Evolutionary conservation across 2,113 vertebrate species (phyloP), one percentile per base, ranked within the genome.

Genomic region (Neotoma lepida): DNA sequence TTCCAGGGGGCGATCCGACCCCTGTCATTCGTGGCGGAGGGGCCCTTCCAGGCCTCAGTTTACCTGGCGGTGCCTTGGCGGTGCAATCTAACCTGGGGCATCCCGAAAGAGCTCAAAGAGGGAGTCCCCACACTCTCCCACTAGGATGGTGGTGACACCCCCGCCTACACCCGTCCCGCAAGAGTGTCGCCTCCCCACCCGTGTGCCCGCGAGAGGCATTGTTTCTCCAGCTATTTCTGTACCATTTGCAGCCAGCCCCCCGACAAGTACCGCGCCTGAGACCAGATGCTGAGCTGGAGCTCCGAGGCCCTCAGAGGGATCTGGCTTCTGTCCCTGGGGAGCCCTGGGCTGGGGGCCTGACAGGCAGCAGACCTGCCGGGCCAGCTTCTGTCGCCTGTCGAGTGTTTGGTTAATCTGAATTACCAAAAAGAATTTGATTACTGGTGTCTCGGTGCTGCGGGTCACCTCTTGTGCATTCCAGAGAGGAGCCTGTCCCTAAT

Each of bases 381-480:
- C 77, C 3, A 49, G 51, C 33, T n/a, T 26, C 41, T 44, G 87
- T 94, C 80, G 24, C 95, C 90, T 44, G 92, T 93, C 76, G 73
- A 97, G 96, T 96, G 94, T 94, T 96, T 93, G 84, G 61, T 44
- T 95, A 93, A 89, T 92, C 81, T 96, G 94, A 94, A 94, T 95
- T 76, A 95, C 77, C 88, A 24, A 24, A 41, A 97, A 93, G 96
- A 97, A 96, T 96, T 90, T 68, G 93, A 49, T 96, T 88, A 82
- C 95, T 66, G 78, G 73, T 95, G 88, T 95, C 84, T 68, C 28
- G 4, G 70, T 68, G 68, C 90, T 86, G 77, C 13, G 0, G 20
- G 88, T 49, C 68, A 86, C 94, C 90, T 86, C 73, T 85, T 4
- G 30, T 91, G 94, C 94, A 95, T 97, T 96, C 96, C 95, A 91